phyloP scores from a whole-genome alignment of 2,797 vertebrate genomes.

The Enteromius trimaculatus region DNA sequence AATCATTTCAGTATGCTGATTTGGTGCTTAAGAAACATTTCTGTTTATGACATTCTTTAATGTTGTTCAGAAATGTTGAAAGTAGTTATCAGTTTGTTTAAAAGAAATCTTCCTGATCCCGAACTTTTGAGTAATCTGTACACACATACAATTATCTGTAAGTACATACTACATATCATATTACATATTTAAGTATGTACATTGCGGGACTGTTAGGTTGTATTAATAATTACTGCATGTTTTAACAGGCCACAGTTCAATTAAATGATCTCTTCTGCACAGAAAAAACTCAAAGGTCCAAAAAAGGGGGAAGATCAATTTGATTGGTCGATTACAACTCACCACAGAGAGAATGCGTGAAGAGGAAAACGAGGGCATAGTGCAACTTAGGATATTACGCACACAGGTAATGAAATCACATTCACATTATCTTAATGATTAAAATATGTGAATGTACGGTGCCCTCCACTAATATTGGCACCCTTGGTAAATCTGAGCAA shows the following conservation, averaged over 20 bases:
- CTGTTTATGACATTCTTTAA: neutral
- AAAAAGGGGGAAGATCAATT: constrained; percentile 95
- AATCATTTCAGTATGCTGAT: neutral
- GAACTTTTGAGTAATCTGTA: neutral
- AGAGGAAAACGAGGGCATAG: constrained; percentile 96
- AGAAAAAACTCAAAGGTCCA: constrained; percentile 98
- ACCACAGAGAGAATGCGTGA: constrained; percentile 97
- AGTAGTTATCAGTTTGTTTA: neutral
- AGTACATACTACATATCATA: neutral
- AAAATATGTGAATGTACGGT: neutral
- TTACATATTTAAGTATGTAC: neutral
- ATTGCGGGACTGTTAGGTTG: neutral
- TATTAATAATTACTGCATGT: neutral
- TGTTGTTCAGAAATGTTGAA: no score
- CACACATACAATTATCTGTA: neutral
- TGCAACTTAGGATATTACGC: constrained; percentile 93
- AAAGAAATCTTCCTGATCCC: neutral
- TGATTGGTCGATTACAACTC: constrained; percentile 95
- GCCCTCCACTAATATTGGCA: no score
- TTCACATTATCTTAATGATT: neutral
- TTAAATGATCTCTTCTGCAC: constrained; percentile 36
- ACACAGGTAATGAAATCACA: constrained; percentile 83
- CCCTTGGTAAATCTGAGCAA: no score
- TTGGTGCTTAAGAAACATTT: neutral
- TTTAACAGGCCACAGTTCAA: neutral